A percentile compares a stretch with the other conserved stretches of the same genome.
Conservation (phyloP, 2,113 vertebrate genomes). For the Ageneiosus marmoratus region DNA sequence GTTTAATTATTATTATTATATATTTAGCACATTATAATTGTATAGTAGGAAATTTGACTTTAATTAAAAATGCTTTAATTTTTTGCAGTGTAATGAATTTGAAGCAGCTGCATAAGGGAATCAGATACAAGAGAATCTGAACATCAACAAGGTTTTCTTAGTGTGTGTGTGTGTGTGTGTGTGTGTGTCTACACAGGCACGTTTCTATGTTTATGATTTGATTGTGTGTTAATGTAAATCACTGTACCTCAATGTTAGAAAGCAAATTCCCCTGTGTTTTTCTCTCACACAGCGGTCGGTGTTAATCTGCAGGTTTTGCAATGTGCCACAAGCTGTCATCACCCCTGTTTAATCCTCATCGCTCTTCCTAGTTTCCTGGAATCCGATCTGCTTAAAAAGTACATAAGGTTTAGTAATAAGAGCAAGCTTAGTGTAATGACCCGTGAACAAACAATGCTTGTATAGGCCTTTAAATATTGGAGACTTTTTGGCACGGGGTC, state of each 20-base stretch:
- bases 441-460: conserved; percentile 23
- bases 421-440: conserved; percentile 39
- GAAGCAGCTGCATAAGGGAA: neutral
- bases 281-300: neutral
- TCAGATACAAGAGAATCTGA: neutral
- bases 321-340: conserved; percentile 17
- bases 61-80: neutral
- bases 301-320: neutral
- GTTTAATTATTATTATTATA: neutral
- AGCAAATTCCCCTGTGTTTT: neutral
- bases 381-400: conserved; percentile 30
- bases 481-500: conserved; percentile 27
- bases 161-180: neutral
- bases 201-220: neutral
- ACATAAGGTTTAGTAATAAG: conserved; percentile 32
- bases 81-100: neutral
- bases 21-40: neutral
- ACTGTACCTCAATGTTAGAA: neutral
- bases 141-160: neutral
- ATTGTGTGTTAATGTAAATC: conserved; percentile 9
- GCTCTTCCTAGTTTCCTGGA: neutral
- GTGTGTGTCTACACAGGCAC: neutral
- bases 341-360: conserved; percentile 24
- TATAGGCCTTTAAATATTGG: conserved; percentile 19
- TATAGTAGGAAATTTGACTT: too few species aligned